phyloP scores from a whole-genome alignment of 2,797 vertebrate genomes.

The Hydrocynus forskahlii region DNA sequence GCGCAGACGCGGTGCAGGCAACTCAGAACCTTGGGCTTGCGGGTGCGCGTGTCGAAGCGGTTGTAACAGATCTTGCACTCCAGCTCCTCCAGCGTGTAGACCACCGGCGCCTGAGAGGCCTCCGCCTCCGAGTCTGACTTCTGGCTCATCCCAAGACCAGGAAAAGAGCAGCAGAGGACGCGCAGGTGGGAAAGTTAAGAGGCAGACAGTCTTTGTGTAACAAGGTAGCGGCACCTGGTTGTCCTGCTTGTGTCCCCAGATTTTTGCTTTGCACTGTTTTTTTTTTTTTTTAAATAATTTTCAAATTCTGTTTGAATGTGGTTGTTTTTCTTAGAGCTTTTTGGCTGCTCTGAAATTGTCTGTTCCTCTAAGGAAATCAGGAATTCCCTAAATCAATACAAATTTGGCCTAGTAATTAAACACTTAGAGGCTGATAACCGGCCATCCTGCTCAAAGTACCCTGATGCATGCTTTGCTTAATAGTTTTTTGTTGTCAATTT shows the following conservation, averaged over 20 bases:
- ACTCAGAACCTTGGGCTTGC: conserved; percentile 82
- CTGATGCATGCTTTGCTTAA: background rate
- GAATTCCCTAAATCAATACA: background rate
- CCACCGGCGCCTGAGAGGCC: conserved; percentile 55
- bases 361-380: conserved; percentile 11
- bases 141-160: conserved; percentile 60
- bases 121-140: conserved; percentile 58
- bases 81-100: conserved; percentile 76
- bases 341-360: background rate
- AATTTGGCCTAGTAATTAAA: conserved; percentile 17
- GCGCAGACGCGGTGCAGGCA: conserved; percentile 86
- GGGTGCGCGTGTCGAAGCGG: conserved; percentile 77
- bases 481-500: conserved; percentile 1
- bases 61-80: conserved; percentile 92
- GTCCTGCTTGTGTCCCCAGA: background rate
- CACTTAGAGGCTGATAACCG: conserved; percentile 37
- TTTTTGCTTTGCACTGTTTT: background rate
- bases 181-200: background rate
- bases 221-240: conserved; percentile 13
- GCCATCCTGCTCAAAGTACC: background rate
- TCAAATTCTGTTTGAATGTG: background rate
- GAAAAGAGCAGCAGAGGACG: background rate
- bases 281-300: too few species aligned
- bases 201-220: conserved; percentile 1
- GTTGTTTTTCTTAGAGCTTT: background rate